A percentile compares a stretch with the other conserved stretches of the same genome.
phyloP scores from a whole-genome alignment of 2,888 invertebrate genomes.

The Scaptomyza reducta region DNA sequence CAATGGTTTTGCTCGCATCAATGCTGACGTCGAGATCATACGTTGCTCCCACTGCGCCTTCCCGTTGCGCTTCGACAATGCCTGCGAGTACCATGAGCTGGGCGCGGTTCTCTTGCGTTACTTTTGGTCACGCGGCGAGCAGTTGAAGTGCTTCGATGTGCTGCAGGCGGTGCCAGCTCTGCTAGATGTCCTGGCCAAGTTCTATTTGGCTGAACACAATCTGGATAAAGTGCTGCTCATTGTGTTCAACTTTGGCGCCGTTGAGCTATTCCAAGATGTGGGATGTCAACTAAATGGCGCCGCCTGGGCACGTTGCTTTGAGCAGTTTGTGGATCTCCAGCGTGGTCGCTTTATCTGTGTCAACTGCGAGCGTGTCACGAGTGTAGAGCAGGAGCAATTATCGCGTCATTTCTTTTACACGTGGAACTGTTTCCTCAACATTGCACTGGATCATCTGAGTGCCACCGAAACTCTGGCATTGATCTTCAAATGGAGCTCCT shows the following conservation, averaged over 20 bases:
- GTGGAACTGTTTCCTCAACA: conserved; percentile 83
- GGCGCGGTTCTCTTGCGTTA: conserved; percentile 83
- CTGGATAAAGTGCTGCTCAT: conserved; percentile 83
- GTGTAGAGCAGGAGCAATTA: conserved; percentile 79
- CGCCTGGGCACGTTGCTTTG: conserved; percentile 83
- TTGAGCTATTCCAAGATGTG: conserved; percentile 81
- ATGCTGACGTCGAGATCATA: conserved; percentile 75
- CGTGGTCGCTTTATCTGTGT: conserved; percentile 82
- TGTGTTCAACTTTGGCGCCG: conserved; percentile 82
- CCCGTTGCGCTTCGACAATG: conserved; percentile 82
- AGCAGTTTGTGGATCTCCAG: conserved; percentile 83
- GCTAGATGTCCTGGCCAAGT: conserved; percentile 82
- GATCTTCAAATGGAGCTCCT: conserved; percentile 83
- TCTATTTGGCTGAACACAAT: conserved; percentile 83
- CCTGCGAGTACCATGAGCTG: conserved; percentile 82
- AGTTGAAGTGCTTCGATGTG: conserved; percentile 83
- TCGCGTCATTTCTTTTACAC: conserved; percentile 83
- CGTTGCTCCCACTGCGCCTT: conserved; percentile 83
- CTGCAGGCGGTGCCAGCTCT: conserved; percentile 82
- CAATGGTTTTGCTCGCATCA: conserved; percentile 81
- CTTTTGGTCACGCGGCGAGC: conserved; percentile 84
- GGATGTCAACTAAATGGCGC: conserved; percentile 74
- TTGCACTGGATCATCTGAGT: conserved; percentile 81
- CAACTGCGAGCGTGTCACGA: conserved; percentile 81
- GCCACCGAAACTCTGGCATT: conserved; percentile 79